Evolutionary conservation across 2,888 invertebrate genomes (phyloP).

Genomic region (Hermaeophaga mercurialis): DNA sequence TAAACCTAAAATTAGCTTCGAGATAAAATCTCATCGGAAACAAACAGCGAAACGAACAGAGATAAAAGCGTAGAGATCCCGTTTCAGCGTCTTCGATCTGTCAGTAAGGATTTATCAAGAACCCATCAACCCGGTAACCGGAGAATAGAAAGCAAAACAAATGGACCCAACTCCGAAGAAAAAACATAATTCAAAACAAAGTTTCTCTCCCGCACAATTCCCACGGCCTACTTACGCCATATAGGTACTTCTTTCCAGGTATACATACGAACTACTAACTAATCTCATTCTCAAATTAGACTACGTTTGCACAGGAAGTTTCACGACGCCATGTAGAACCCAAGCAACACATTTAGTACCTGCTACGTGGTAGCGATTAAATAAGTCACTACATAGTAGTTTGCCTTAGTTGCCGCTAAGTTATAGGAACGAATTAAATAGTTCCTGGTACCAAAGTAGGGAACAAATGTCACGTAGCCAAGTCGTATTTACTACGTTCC

Average conservation of each 20-base stretch:
- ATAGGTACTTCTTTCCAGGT: conserved; percentile 12
- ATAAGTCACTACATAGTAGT: too few species aligned
- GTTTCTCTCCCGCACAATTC: conserved; percentile 14
- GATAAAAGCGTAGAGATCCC: background rate
- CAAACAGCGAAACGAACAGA: background rate
- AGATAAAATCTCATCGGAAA: background rate
- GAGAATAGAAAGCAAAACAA: conserved; percentile 10
- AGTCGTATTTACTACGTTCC: too few species aligned
- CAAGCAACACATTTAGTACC: too few species aligned
- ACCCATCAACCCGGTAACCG: conserved; percentile 8
- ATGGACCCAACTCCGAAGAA: background rate
- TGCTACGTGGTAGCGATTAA: too few species aligned
- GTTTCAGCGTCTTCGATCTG: conserved; percentile 3
- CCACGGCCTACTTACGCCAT: conserved; percentile 10
- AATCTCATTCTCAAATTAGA: conserved; percentile 3
- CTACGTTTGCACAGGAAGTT: conserved; percentile 5
- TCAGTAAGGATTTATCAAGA: conserved; percentile 10
- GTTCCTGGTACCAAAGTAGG: too few species aligned
- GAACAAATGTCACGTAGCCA: too few species aligned
- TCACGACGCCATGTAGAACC: too few species aligned
- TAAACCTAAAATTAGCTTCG: background rate
- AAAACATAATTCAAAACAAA: conserved; percentile 1
- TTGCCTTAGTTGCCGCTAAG: too few species aligned
- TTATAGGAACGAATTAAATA: too few species aligned
- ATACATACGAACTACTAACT: background rate